These are phyloP conservation scores for Arizona elegans DNA, from an alignment of 2,113 vertebrate species.

Conservation along the genomic window DNA sequence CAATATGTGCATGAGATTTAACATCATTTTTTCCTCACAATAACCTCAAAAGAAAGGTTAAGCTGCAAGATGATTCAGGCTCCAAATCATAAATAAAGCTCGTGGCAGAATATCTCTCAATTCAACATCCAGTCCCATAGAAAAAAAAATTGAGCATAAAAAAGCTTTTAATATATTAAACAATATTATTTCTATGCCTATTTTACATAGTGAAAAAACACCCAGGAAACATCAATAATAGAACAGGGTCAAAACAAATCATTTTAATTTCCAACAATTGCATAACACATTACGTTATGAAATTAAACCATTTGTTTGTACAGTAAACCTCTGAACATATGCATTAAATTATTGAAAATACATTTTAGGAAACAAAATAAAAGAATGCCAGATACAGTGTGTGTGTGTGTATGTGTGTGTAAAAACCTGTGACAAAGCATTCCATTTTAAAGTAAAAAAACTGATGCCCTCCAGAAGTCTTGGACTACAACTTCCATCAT, in stretches of 20 bases:
- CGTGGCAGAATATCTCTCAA: background rate
- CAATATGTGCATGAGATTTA: background rate
- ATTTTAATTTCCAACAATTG: background rate
- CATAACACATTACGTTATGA: background rate
- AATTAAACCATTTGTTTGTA: background rate
- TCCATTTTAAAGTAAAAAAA: background rate
- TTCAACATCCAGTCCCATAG: background rate
- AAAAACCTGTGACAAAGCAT: background rate
- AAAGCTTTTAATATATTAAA: background rate
- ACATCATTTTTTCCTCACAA: background rate
- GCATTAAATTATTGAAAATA: background rate
- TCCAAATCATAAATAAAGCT: background rate
- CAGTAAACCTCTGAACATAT: background rate
- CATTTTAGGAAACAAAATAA: background rate
- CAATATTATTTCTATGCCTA: background rate
- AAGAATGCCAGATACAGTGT: background rate
- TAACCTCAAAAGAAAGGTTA: background rate
- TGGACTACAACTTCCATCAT: background rate
- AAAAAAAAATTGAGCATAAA: background rate
- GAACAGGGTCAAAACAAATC: background rate
- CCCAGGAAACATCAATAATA: background rate
- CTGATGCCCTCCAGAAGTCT: background rate
- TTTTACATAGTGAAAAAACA: background rate
- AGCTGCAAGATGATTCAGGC: background rate
- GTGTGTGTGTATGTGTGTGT: background rate